These are phyloP conservation scores for Oenanthe melanoleuca DNA, from an alignment of 2,113 vertebrate genomes.

Conservation along the genomic window DNA sequence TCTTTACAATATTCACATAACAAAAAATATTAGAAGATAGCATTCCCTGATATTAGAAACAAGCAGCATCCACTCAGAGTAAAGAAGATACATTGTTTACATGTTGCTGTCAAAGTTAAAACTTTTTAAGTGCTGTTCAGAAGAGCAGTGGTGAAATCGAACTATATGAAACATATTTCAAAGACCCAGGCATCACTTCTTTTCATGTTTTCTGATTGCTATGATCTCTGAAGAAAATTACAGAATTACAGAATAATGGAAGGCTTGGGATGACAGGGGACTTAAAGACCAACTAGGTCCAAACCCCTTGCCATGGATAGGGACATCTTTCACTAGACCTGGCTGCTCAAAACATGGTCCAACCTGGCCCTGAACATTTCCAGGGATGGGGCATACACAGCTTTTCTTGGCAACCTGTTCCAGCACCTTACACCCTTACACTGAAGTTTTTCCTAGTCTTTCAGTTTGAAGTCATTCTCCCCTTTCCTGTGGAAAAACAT, in stretches of 20 bases:
- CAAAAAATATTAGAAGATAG: neutral
- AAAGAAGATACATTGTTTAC: neutral
- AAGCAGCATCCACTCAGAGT: neutral
- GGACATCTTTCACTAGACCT: neutral
- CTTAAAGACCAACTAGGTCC: neutral
- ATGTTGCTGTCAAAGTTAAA: neutral
- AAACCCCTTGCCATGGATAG: neutral
- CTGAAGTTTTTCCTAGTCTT: neutral
- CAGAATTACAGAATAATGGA: neutral
- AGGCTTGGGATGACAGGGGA: neutral
- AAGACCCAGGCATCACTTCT: neutral
- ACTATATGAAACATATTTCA: neutral
- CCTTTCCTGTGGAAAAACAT: fast-evolving
- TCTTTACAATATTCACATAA: neutral
- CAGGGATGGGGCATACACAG: neutral
- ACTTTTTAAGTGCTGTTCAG: neutral
- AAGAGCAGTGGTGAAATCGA: neutral
- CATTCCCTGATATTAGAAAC: neutral
- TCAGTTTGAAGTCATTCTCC: neutral
- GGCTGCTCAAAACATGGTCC: neutral
- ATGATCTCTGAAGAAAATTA: neutral
- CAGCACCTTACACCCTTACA: neutral
- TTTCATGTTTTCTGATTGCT: neutral
- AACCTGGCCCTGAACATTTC: neutral
- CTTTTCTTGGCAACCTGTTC: neutral